A percentile compares a stretch with the other conserved stretches of the same genome.
Conservation (phyloP, 2,113 vertebrate genomes). For the Lycaon pictus region DNA sequence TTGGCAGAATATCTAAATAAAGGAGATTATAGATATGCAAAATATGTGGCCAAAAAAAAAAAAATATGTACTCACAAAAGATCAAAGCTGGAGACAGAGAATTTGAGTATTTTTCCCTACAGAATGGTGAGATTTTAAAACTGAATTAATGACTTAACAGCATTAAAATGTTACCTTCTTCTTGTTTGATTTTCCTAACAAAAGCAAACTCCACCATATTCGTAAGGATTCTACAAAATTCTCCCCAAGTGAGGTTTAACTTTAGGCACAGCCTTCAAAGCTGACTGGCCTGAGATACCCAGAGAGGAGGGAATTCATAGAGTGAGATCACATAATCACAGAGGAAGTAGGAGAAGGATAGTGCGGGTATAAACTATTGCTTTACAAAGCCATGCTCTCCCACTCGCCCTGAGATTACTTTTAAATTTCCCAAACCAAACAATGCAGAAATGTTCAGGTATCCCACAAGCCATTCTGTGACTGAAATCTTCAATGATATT, state of each 20-base stretch:
- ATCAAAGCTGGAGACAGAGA: background rate
- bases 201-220: constrained; percentile 16
- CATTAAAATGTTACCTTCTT: constrained; percentile 15
- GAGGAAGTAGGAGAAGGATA: background rate
- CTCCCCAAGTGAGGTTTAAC: background rate
- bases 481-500: background rate
- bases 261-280: background rate
- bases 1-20: background rate
- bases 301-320: background rate
- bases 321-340: background rate
- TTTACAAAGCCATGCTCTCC: background rate
- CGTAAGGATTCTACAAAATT: background rate
- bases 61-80: background rate
- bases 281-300: background rate
- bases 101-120: background rate
- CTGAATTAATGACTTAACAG: background rate
- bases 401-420: background rate
- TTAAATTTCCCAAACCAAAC: background rate
- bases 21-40: background rate
- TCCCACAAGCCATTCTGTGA: background rate
- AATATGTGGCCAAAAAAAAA: background rate
- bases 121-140: background rate
- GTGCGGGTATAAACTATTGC: background rate
- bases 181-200: background rate
- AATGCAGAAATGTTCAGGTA: background rate